phyloP scores from a whole-genome alignment of 2,888 invertebrate genomes.

The Incurvaria masculella region DNA sequence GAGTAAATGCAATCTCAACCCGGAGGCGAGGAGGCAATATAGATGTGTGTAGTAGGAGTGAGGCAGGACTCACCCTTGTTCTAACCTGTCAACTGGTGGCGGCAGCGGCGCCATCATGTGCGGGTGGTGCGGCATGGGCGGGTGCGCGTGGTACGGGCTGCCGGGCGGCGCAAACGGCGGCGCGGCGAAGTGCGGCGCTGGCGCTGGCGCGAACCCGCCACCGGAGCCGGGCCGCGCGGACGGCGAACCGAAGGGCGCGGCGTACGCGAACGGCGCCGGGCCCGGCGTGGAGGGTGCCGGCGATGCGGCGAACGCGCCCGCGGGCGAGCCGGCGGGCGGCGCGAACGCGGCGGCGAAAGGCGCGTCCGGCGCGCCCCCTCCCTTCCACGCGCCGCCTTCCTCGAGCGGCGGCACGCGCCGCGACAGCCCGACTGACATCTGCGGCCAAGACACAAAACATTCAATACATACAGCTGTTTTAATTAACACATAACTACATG shows the following conservation, averaged over 20 bases:
- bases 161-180: slow-evolving; percentile 77
- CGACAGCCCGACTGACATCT: slow-evolving; percentile 76
- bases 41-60: too few relatives aligned
- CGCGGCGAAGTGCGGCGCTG: slow-evolving; percentile 74
- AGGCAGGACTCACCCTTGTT: slow-evolving; percentile 62
- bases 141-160: slow-evolving; percentile 81
- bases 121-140: slow-evolving; percentile 74
- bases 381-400: slow-evolving; percentile 70
- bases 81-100: slow-evolving; percentile 78
- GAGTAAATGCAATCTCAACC: too few relatives aligned
- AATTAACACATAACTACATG: too few relatives aligned
- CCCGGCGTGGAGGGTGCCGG: slow-evolving; percentile 70
- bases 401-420: slow-evolving; percentile 65
- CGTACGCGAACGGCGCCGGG: slow-evolving; percentile 70
- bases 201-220: slow-evolving; percentile 77
- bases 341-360: slow-evolving; percentile 74
- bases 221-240: slow-evolving; percentile 75
- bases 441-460: too few relatives aligned
- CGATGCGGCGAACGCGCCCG: slow-evolving; percentile 67
- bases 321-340: slow-evolving; percentile 76
- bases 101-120: slow-evolving; percentile 59
- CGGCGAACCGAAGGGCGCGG: slow-evolving; percentile 63
- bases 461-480: too few relatives aligned
- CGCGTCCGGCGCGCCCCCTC: slow-evolving; percentile 66
- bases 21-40: too few relatives aligned